phyloP scores from a whole-genome alignment of 2,888 invertebrate genomes.

The Melanargia galathea region DNA sequence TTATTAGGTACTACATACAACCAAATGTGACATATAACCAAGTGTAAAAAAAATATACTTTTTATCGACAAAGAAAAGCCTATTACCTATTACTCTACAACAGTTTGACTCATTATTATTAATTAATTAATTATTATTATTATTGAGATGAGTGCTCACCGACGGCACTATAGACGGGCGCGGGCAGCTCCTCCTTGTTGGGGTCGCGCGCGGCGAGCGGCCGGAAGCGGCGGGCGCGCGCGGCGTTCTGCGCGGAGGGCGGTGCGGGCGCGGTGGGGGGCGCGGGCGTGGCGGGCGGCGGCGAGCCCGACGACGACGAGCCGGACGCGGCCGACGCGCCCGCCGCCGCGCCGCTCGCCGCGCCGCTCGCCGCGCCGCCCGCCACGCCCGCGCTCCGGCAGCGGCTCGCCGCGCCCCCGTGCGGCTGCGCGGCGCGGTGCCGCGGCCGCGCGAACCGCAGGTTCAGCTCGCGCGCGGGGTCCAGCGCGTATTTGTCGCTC shows the following conservation, averaged over 20 bases:
- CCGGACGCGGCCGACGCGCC: conserved; percentile 45
- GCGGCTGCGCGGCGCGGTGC: conserved; percentile 72
- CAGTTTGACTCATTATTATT: too few relatives aligned
- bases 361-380: conserved; percentile 63
- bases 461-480: conserved; percentile 89
- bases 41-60: too few relatives aligned
- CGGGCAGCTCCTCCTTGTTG: conserved; percentile 31
- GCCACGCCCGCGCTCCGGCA: conserved; percentile 65
- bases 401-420: conserved; percentile 64
- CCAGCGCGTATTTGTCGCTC: conserved; percentile 91
- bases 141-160: too few relatives aligned
- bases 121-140: too few relatives aligned
- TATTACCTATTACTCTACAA: too few relatives aligned
- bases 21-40: too few relatives aligned
- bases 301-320: conserved; percentile 54
- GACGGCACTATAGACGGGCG: conserved; percentile 56
- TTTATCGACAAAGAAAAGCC: too few relatives aligned
- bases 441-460: conserved; percentile 89
- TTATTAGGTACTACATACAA: too few relatives aligned
- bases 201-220: conserved; percentile 57
- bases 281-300: conserved; percentile 47
- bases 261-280: conserved; percentile 43
- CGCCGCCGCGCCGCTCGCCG: conserved; percentile 58
- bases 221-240: conserved; percentile 70
- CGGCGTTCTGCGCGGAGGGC: conserved; percentile 62